phyloP scores from a whole-genome alignment of 2,888 invertebrate genomes.

The Agonum fuliginosum region DNA sequence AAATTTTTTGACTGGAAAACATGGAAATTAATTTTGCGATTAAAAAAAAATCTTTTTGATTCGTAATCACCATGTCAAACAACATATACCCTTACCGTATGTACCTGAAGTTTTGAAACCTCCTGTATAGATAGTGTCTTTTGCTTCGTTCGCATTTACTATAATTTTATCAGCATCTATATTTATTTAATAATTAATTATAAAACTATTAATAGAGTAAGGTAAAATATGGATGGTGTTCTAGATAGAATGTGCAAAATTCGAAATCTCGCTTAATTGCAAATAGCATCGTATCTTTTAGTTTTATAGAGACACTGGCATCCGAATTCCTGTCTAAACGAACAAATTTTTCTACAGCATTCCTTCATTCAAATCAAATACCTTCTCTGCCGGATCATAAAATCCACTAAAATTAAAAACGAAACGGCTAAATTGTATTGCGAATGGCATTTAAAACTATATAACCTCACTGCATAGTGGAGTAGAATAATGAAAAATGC shows the following conservation, averaged over 20 bases:
- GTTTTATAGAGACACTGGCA: constrained; percentile 11
- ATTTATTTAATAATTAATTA: too few relatives aligned
- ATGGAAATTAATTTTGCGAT: too few relatives aligned
- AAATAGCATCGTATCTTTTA: constrained; percentile 14
- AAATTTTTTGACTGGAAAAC: too few relatives aligned
- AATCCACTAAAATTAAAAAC: constrained; percentile 31
- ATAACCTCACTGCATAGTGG: not conserved
- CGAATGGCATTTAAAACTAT: constrained; percentile 10
- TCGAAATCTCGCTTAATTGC: not conserved
- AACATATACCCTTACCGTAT: too few relatives aligned
- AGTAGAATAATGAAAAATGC: constrained; percentile 30
- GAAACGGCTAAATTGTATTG: constrained; percentile 19
- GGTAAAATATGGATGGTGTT: too few relatives aligned
- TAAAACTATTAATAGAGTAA: too few relatives aligned
- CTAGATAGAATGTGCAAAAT: not conserved
- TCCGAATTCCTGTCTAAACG: constrained; percentile 26
- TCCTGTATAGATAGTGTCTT: too few relatives aligned
- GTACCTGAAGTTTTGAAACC: too few relatives aligned
- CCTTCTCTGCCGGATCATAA: constrained; percentile 7
- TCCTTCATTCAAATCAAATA: constrained; percentile 39
- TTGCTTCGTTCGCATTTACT: too few relatives aligned
- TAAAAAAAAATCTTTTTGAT: too few relatives aligned
- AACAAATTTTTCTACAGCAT: constrained; percentile 38
- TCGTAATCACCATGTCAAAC: too few relatives aligned
- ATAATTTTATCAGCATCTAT: too few relatives aligned